Evolutionary conservation across 2,797 vertebrate species (phyloP), one percentile per base, ranked within the genome.

Genomic region (Pyrocephalus nanus): DNA sequence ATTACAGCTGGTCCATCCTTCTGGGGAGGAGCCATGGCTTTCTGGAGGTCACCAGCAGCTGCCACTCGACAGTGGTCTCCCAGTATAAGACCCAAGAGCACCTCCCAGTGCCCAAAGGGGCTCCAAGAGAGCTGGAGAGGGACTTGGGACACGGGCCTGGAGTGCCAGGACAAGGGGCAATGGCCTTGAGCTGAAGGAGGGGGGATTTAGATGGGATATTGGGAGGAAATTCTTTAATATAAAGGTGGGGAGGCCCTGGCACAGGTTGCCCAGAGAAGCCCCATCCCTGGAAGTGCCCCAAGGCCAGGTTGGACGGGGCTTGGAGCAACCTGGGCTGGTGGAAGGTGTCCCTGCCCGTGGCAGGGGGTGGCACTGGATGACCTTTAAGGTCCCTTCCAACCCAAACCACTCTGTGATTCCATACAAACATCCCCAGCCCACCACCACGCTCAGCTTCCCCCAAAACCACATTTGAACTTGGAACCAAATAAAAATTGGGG

Each of bases 361-460:
- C 62, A 45, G 42, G 48, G 45, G 66, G 34, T 50, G 34, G 26
- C 1, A 36, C 19, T 15, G 64, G 36, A 23, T 48, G 34, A 7
- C 3, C 22, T 26, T 54, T 2, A 8, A 27, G 79, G 21, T 21
- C 27, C 11, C 8, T 64, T 18, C 60, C 51, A 55, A 25, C 23
- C 42, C 42, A 40, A n/a, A 38, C 15, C 29, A 10, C 8, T 57
- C 42, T 9, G 1, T 11, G 34, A 80, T 29, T 19, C 77, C 64
- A 67, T 1, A 15, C 19, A 29, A 80, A 18, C 64, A 7, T 6
- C 34, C n/a, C 36, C 73, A 57, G 32, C 17, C 32, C 34, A 25
- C 10, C 34, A 25, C 14, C 0, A 0, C 0, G 3, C 3, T 32
- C 30, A 50, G 60, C 65, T 67, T 27, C 20, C 11, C 54, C 9